Base-by-base conservation (phyloP, 2,113 vertebrate species). In the Gallinago undulata region DNA sequence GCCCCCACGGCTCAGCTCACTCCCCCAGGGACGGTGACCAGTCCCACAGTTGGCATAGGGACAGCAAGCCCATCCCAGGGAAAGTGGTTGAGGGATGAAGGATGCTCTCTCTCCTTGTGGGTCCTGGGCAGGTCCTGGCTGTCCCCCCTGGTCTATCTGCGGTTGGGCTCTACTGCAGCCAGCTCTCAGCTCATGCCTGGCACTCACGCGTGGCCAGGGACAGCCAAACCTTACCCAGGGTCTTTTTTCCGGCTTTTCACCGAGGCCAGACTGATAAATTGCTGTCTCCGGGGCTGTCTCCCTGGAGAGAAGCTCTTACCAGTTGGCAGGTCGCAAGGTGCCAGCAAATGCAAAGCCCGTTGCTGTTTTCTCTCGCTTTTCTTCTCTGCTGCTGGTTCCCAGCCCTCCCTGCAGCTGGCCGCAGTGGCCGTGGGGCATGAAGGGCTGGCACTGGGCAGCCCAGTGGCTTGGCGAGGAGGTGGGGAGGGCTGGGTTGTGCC, bases 381-480 rank as follows among this genome's bases (percentile, higher is more conserved):
- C 80, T 70, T 57, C 37, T 75, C 24, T 10, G 24, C 60, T 78
- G 56, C 33, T 15, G 1, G 1, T 78, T 68, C 24, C 80, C 68
- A 84, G 73, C 35, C 27, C 48, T 24, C 31, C 22, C 62, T 41
- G 66, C 53, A 72, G 53, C 33, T 69, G 35, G 45, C 35, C 5
- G 1, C 79, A 16, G 74, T 0, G 13, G 41, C 64, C 1, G 0
- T 0, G 7, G 60, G 60, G 35, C 51, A 7, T 1, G 1, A 55
- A 59, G 72, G 53, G 13, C 18, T 85, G 79, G 78, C 47, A 9
- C n/a, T 55, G 0, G 3, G 50, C 70, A 66, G 43, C 28, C 10
- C 1, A 1, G 18, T 7, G 15, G 56, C 64, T 79, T 9, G 6
- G 19, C 17, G 86, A 69, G 66, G 68, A 11, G 57, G 50, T 56